phyloP scores from a whole-genome alignment of 2,888 invertebrate species.

The Anaspis maculata region DNA sequence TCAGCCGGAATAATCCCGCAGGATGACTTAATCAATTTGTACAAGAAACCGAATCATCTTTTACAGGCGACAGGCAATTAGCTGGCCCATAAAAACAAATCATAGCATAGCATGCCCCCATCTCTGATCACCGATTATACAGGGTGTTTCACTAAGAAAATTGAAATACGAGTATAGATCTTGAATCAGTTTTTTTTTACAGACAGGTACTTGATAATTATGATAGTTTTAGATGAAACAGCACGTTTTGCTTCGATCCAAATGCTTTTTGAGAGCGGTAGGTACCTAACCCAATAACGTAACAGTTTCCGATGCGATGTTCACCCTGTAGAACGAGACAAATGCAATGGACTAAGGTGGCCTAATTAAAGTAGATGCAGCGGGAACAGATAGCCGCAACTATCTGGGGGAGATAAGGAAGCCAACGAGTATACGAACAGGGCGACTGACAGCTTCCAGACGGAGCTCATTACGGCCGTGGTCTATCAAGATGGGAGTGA shows the following conservation, averaged over 20 bases:
- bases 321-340: too few species aligned
- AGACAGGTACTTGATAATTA: too few species aligned
- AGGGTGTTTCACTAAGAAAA: too few species aligned
- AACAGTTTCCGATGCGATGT: too few species aligned
- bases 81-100: constrained; percentile 11
- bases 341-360: constrained; percentile 18
- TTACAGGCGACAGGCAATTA: constrained; percentile 21
- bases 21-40: constrained; percentile 21
- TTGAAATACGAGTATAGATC: too few species aligned
- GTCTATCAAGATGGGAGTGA: constrained; percentile 28
- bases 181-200: too few species aligned
- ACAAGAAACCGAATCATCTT: constrained; percentile 19
- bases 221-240: too few species aligned
- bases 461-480: constrained; percentile 31
- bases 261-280: too few species aligned
- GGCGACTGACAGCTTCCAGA: constrained; percentile 31
- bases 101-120: constrained; percentile 6
- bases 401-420: constrained; percentile 22
- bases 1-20: constrained; percentile 12
- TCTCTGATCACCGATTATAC: constrained; percentile 8
- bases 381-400: constrained; percentile 22
- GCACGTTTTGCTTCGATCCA: too few species aligned
- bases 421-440: constrained; percentile 13
- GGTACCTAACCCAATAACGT: too few species aligned
- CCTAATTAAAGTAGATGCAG: constrained; percentile 24